phyloP scores from a whole-genome alignment of 2,113 vertebrate species.

The Micromys minutus region DNA sequence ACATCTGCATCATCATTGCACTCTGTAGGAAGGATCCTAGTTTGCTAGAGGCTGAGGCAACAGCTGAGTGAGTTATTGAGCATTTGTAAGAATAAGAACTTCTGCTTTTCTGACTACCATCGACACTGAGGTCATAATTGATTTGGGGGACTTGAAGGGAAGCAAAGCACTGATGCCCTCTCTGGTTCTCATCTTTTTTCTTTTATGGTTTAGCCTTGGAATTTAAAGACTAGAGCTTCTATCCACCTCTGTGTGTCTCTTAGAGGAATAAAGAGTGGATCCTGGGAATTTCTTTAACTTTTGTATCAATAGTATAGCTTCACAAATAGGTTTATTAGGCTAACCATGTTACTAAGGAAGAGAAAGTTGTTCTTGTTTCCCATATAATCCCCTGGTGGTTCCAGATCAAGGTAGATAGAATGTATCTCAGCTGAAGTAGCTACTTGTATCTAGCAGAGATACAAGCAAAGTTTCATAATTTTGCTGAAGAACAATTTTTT shows the following conservation, averaged over 20 bases:
- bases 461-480: neutral
- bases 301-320: neutral
- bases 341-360: neutral
- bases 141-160: neutral
- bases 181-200: neutral
- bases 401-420: neutral
- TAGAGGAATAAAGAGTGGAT: neutral
- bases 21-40: constrained; percentile 85
- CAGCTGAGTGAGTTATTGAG: constrained; percentile 81
- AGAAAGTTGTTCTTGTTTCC: neutral
- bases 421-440: neutral
- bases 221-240: neutral
- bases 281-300: neutral
- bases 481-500: neutral
- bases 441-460: neutral
- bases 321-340: neutral
- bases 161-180: neutral
- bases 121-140: neutral
- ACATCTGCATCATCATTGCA: constrained; percentile 83
- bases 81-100: constrained; percentile 4
- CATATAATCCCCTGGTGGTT: neutral
- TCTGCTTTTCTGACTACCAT: neutral
- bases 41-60: constrained; percentile 81
- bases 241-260: neutral
- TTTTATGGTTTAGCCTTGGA: neutral